These are phyloP conservation scores for Carterocephalus palaemon DNA, from an alignment of 2,888 invertebrate genomes.

Conservation along the genomic window DNA sequence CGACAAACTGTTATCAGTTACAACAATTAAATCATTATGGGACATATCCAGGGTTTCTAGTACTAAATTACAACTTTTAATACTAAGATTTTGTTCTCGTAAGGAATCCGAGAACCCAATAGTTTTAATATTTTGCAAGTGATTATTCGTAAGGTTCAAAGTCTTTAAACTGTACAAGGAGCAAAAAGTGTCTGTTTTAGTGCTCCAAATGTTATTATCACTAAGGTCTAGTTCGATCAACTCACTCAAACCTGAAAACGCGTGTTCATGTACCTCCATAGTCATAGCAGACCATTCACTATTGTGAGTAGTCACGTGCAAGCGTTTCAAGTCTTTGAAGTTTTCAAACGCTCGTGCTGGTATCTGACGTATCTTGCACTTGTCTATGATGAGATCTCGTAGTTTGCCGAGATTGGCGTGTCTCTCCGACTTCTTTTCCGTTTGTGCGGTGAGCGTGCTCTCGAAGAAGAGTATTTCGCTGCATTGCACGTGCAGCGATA, in stretches of 20 bases:
- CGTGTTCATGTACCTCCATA: conserved; percentile 84
- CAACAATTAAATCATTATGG: conserved; percentile 83
- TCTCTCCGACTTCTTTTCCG: conserved; percentile 67
- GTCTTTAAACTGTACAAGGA: conserved; percentile 83
- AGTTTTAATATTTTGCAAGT: conserved; percentile 86
- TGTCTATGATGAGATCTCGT: conserved; percentile 84
- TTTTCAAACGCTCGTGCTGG: conserved; percentile 84
- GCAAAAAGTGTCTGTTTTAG: conserved; percentile 85
- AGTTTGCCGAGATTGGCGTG: conserved; percentile 81
- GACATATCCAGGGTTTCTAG: conserved; percentile 86
- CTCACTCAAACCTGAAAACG: conserved; percentile 83
- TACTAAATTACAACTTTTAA: conserved; percentile 83
- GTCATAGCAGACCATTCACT: conserved; percentile 89
- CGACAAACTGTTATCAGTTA: conserved; percentile 84
- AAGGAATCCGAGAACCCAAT: conserved; percentile 86
- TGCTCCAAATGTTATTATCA: conserved; percentile 87
- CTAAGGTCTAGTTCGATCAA: conserved; percentile 83
- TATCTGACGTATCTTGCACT: conserved; percentile 87
- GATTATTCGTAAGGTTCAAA: conserved; percentile 87
- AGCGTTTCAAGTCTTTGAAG: conserved; percentile 82
- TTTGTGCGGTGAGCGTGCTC: conserved; percentile 80
- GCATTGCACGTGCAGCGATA: conserved; percentile 84
- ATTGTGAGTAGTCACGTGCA: conserved; percentile 86
- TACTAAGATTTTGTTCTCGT: conserved; percentile 75
- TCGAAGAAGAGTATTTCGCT: conserved; percentile 87